Conservation (phyloP, 2,888 invertebrate species). For the Mamestra brassicae region DNA sequence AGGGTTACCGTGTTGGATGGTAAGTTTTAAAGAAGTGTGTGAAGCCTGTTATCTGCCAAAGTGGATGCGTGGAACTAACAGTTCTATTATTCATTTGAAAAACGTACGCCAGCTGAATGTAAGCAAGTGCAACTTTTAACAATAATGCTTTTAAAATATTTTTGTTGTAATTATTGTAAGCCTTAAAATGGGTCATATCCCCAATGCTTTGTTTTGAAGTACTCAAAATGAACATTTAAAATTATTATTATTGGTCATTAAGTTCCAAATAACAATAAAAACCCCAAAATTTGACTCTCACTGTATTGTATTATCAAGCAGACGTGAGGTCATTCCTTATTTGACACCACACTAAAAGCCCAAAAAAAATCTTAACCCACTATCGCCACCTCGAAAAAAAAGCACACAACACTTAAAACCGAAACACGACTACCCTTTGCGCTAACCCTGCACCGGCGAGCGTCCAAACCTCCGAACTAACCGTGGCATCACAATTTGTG, state of each 20-base stretch:
- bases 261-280: background rate
- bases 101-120: background rate
- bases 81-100: background rate
- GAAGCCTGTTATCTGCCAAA: background rate
- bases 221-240: no score
- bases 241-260: background rate
- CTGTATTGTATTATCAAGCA: background rate
- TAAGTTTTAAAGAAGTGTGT: constrained; percentile 38
- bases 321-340: constrained; percentile 4
- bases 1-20: constrained; percentile 70
- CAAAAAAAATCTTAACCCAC: constrained; percentile 40
- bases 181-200: background rate
- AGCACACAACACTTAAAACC: constrained; percentile 35
- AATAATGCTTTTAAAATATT: background rate
- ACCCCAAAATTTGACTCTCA: background rate
- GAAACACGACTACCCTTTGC: constrained; percentile 56
- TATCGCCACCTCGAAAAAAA: constrained; percentile 23
- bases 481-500: constrained; percentile 88
- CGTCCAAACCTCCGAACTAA: constrained; percentile 69
- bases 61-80: background rate
- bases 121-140: background rate
- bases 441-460: constrained; percentile 61
- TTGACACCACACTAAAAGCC: constrained; percentile 31
- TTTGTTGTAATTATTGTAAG: background rate
- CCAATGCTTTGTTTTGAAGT: no score